These are phyloP conservation scores for Tetranychus cinnabarinus DNA, from an alignment of 1,140 invertebrate genomes.

Conservation along the genomic window DNA sequence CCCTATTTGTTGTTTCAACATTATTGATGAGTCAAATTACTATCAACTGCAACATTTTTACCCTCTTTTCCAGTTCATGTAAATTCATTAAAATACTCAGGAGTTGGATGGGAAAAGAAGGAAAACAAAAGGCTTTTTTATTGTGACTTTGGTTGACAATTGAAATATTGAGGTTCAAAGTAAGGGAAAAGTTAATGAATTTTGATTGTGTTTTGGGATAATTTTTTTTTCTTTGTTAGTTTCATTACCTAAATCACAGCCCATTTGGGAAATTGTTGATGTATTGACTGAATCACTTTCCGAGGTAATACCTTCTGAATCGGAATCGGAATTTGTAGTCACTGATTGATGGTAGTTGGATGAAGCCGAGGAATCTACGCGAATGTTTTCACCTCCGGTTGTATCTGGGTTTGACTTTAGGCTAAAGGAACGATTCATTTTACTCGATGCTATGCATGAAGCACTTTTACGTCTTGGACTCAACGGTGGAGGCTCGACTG, in stretches of 20 bases:
- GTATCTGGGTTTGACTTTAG: not conserved
- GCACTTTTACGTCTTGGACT: not conserved
- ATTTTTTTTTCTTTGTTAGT: too few species aligned
- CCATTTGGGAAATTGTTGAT: not conserved
- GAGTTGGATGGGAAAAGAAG: too few species aligned
- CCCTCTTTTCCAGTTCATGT: too few species aligned
- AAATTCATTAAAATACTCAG: too few species aligned
- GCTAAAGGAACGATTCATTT: not conserved
- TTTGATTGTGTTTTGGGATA: too few species aligned
- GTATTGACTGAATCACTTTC: not conserved
- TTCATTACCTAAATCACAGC: not conserved
- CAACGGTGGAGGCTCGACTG: not conserved
- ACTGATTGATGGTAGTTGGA: not conserved
- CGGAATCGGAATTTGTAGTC: not conserved
- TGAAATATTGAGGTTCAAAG: too few species aligned
- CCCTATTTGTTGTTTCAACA: too few species aligned
- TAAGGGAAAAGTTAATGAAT: too few species aligned
- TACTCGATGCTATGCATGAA: not conserved
- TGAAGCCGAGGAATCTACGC: not conserved
- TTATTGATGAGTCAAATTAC: too few species aligned
- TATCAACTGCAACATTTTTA: too few species aligned
- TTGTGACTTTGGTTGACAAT: too few species aligned
- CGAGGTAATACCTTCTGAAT: not conserved
- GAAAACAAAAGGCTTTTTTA: too few species aligned
- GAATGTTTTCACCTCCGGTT: not conserved